A percentile compares a stretch with the other conserved stretches of the same genome.
phyloP scores from a whole-genome alignment of 2,888 invertebrate species.

The Hirtodrosophila trivittata region DNA sequence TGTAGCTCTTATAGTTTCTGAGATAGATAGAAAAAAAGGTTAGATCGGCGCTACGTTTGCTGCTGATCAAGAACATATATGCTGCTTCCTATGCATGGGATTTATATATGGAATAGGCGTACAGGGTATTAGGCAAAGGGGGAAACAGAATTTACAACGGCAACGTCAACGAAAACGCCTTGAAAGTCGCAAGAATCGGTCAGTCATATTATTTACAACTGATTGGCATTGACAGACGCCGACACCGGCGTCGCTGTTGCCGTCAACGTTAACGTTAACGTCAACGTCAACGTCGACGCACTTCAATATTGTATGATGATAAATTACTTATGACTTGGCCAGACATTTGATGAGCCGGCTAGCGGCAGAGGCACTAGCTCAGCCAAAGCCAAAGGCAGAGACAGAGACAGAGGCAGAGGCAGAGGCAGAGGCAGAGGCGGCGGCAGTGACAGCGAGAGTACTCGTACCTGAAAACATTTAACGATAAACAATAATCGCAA shows the following conservation, averaged over 20 bases:
- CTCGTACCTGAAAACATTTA: constrained; percentile 62
- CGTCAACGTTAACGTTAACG: constrained; percentile 28
- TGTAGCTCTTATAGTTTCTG: no score
- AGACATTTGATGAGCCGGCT: constrained; percentile 38
- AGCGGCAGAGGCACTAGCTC: background rate
- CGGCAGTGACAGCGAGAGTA: constrained; percentile 15
- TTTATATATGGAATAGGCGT: no score
- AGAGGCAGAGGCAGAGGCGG: constrained; percentile 23
- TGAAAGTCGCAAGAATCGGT: constrained; percentile 63
- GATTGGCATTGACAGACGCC: constrained; percentile 75
- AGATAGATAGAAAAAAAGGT: no score
- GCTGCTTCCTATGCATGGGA: no score
- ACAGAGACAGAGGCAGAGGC: constrained; percentile 6
- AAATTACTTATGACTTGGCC: constrained; percentile 74
- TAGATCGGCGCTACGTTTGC: no score
- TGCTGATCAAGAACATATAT: no score
- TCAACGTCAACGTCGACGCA: constrained; percentile 53
- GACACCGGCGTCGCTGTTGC: constrained; percentile 44
- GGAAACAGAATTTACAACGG: constrained; percentile 1
- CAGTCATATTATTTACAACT: constrained; percentile 67
- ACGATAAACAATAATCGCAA: constrained; percentile 35
- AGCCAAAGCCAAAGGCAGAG: background rate
- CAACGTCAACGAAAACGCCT: constrained; percentile 11
- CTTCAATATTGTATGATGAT: constrained; percentile 69
- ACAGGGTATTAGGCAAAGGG: background rate